Evolutionary conservation across 2,797 vertebrate species (phyloP).

Genomic region (Valencia hispanica): DNA sequence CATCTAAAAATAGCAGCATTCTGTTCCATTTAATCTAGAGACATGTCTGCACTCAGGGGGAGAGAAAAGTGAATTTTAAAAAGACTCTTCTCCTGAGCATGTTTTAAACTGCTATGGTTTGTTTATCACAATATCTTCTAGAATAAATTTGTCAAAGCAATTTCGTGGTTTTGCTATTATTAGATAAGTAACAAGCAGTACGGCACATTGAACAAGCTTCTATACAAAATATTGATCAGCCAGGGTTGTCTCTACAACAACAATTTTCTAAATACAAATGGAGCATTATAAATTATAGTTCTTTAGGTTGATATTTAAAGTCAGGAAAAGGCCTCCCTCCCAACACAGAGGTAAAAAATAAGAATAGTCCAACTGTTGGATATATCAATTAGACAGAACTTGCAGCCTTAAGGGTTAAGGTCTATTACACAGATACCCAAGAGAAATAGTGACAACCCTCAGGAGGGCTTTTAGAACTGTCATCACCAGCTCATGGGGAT

Average conservation of each 20-base stretch:
- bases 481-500: constrained; percentile 34
- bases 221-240: background rate
- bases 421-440: constrained; percentile 58
- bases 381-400: constrained; percentile 70
- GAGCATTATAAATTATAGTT: background rate
- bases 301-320: background rate
- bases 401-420: constrained; percentile 58
- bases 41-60: constrained; percentile 24
- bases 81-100: background rate
- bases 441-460: constrained; percentile 54
- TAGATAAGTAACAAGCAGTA: background rate
- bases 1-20: constrained; percentile 28
- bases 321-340: constrained; percentile 18
- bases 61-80: background rate
- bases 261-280: background rate
- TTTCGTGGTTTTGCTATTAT: background rate
- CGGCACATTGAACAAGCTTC: background rate
- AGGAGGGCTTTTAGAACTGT: constrained; percentile 43
- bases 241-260: background rate
- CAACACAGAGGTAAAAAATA: constrained; percentile 35
- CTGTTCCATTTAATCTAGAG: constrained; percentile 42
- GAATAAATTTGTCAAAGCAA: no score
- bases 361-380: constrained; percentile 44
- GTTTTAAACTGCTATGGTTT: background rate
- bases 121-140: background rate